Evolutionary conservation across 2,113 vertebrate species (phyloP).

Genomic region (Rattus norvegicus): GRCr8 NC_086024.1:108010001-108010500

Average conservation of each 20-base stretch:
- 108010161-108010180: constrained; percentile 33
- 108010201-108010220: constrained; percentile 20
- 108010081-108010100: neutral
- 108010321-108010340: neutral
- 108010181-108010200: constrained; percentile 6
- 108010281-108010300: neutral
- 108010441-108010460: neutral
- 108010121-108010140: constrained; percentile 27
- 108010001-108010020: neutral
- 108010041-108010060: neutral
- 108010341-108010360: neutral
- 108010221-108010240: neutral
- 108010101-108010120: neutral
- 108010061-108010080: neutral
- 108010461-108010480: neutral
- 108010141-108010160: constrained; percentile 14
- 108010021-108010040: neutral
- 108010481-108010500: neutral
- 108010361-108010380: constrained; percentile 23
- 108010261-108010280: neutral
- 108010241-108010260: constrained; percentile 16
- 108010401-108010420: neutral
- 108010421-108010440: neutral
- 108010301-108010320: neutral
- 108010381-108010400: neutral